These are phyloP conservation scores for Scaeva pyrastri DNA, from an alignment of 2,888 invertebrate genomes.

Conservation along the genomic window DNA sequence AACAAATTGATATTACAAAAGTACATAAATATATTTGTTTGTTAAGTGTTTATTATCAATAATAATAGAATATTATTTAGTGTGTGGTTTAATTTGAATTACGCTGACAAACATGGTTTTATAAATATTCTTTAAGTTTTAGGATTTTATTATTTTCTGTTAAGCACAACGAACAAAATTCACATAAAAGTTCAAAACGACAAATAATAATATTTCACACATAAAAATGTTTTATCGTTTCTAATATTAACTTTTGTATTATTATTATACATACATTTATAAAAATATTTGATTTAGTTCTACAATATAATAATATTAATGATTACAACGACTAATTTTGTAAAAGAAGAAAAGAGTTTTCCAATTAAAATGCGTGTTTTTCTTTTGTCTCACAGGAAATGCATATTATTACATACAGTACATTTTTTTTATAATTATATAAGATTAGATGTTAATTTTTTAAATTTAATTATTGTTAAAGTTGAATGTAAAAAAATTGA, in stretches of 20 bases:
- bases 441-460: conserved; percentile 25
- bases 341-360: conserved; percentile 32
- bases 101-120: conserved; percentile 39
- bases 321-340: conserved; percentile 40
- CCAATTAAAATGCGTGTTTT: conserved; percentile 34
- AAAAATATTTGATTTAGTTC: conserved; percentile 55
- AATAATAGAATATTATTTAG: conserved; percentile 14
- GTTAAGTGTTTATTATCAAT: conserved; percentile 31
- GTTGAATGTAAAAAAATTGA: conserved; percentile 63
- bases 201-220: conserved; percentile 32
- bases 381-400: conserved; percentile 37
- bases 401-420: conserved; percentile 30
- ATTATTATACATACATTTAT: conserved; percentile 56
- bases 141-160: conserved; percentile 21
- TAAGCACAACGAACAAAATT: conserved; percentile 62
- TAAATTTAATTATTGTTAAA: conserved; percentile 32
- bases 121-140: conserved; percentile 25
- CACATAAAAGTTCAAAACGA: conserved; percentile 25
- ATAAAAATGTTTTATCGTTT: conserved; percentile 14
- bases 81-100: not conserved
- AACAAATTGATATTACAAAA: conserved; percentile 65
- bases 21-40: conserved; percentile 68
- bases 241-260: conserved; percentile 19
- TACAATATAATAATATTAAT: conserved; percentile 27
- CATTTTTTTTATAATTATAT: not conserved